Base-by-base conservation (phyloP, 2,888 invertebrate genomes). In the Ischnura elegans region DNA sequence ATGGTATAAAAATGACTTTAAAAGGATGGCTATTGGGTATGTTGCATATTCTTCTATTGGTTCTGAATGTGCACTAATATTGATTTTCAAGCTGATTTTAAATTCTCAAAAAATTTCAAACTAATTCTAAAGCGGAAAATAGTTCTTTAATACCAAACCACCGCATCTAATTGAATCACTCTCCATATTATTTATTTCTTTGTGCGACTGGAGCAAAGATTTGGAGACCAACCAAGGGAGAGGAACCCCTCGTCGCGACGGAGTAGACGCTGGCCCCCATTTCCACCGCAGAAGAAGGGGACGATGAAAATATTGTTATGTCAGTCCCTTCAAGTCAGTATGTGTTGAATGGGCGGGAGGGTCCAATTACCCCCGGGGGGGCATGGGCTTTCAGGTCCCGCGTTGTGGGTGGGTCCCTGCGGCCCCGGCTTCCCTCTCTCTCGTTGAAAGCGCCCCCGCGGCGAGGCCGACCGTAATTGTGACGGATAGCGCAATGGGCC, bases 401-500 rank as follows among this genome's bases (percentile, higher is more conserved):
- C 19, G 19, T 51, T 51, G 47, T 51, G 76, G 76, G 36, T 29
- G 66, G 66, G 66, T 29, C 66, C n/a, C 29, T 21, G n/a, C n/a
- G 66, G 66, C 29, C 66, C n/a, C 29, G 16, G 51, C 51, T 51
- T n/a, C n/a, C n/a, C 0, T 51, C 13, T 51, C 19, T 51, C 61
- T 61, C 61, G 61, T 19, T 25, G 76, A 76, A 76, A 29, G 76
- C 76, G 13, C 76, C 76, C 76, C 76, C 29, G 76, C 76, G 76
- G 76, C 61, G 61, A n/a, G 61, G 61, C 6, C n/a, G 61, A 25
- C 36, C n/a, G 29, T 76, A 76, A 76, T 76, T 76, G 76, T 76
- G 76, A 76, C 76, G 76, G 76, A 76, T 36, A 36, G 76, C 76
- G 76, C 36, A 25, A 25, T 19, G 25, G 61, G 61, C 25, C 61